Evolutionary conservation across 2,888 invertebrate species (phyloP), one percentile per base, ranked within the genome.

Genomic region (Suillia variegata): DNA sequence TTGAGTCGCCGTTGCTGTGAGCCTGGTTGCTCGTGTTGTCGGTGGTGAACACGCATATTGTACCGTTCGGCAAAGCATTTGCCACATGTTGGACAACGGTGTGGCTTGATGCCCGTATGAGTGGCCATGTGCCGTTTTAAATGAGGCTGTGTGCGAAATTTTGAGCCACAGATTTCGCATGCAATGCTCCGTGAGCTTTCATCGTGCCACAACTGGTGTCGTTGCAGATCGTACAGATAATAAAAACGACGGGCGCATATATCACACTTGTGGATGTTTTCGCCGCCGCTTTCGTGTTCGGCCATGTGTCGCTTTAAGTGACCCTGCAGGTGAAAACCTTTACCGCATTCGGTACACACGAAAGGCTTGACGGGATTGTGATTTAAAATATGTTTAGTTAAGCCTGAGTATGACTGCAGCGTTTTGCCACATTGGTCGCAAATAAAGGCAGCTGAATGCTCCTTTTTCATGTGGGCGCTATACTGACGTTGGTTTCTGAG

Each of bases 91-190:
- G 75, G 73, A 10, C 73, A 74, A 34, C 70, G 65, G 12, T 67
- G 74, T 0, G 74, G 74, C 6, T 75, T 74, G 20, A 71, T 75
- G 2, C 84, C 84, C 0, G 83, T 83, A 65, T 85, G 85, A 0
- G 81, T 81, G 22, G 82, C 76, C 70, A 81, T 76, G 62, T 84
- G 84, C 10, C 84, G 74, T 54, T 81, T 82, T 24, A 84, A 70
- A 66, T 84, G 84, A 2, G 84, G 84, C 33, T 80, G 83, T 17
- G 84, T 83, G 18, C 83, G 72, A 12, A 84, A 77, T 38, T 79
- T 78, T 24, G 82, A 73, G 31, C 83, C 79, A 61, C 84, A 85
- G 4, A 75, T 67, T 13, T 70, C 65, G 48, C 78, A 78, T 63
- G 72, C 70, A 42, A 76, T 62, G 1, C 74, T 68, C 21, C 74